These are phyloP conservation scores for Daubentonia madagascariensis DNA, from an alignment of 2,113 vertebrate species.

Conservation along the genomic window DNA sequence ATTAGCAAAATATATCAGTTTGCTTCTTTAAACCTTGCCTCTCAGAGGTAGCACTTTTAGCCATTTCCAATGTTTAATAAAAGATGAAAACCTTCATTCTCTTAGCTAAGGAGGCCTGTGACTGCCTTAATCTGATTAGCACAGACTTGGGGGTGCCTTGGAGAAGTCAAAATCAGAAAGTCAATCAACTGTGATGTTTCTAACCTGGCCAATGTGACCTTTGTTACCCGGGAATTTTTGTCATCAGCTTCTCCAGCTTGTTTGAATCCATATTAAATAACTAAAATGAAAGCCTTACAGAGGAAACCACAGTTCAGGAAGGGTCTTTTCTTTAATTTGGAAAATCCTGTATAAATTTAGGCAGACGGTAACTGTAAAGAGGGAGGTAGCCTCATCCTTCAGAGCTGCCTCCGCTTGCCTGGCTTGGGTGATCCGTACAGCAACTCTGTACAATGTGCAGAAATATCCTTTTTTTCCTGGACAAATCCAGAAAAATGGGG, in stretches of 20 bases:
- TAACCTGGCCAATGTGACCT: background rate
- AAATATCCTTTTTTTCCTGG: background rate
- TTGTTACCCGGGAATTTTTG: background rate
- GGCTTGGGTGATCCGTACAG: rapidly evolving
- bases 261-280: conserved; percentile 26
- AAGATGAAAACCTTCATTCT: conserved; percentile 77
- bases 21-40: conserved; percentile 75
- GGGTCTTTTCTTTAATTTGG: background rate
- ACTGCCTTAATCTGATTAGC: background rate
- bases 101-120: conserved; percentile 28
- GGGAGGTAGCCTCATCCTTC: rapidly evolving
- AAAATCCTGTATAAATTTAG: background rate
- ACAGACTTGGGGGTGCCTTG: background rate
- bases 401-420: background rate
- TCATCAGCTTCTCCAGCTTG: background rate
- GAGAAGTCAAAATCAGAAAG: conserved; percentile 21
- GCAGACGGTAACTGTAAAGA: background rate
- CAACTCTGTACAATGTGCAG: rapidly evolving
- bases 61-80: conserved; percentile 79
- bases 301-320: background rate
- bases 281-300: background rate
- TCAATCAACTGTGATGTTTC: background rate
- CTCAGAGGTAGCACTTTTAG: conserved; percentile 71
- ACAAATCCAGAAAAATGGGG: background rate
- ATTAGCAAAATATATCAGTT: conserved; percentile 82